Percentiles rank a stretch among this genome's conserved stretches.
Conservation (phyloP, 2,888 invertebrate genomes). For the Elegia similella region DNA sequence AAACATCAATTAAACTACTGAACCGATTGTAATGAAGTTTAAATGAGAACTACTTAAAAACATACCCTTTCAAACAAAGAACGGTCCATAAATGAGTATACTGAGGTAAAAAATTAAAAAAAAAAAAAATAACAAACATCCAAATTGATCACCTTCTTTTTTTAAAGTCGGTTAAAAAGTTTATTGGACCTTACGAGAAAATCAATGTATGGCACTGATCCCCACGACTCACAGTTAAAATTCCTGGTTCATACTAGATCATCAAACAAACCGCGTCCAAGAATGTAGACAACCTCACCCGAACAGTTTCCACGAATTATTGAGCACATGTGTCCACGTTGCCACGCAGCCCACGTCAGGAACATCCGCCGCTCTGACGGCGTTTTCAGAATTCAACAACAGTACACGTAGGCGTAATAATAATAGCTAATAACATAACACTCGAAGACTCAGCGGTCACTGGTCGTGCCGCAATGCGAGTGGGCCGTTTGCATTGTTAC, state of each 20-base stretch:
- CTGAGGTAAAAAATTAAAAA: too few species aligned
- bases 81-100: too few species aligned
- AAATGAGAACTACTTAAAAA: too few species aligned
- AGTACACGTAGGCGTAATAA: slow-evolving; percentile 21
- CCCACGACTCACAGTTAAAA: too few species aligned
- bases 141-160: too few species aligned
- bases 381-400: slow-evolving; percentile 4
- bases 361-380: slow-evolving; percentile 7
- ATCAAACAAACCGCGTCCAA: neutral
- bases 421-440: slow-evolving; percentile 40
- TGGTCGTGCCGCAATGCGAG: slow-evolving; percentile 28
- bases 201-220: too few species aligned
- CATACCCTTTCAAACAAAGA: too few species aligned
- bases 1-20: too few species aligned
- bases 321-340: slow-evolving; percentile 10
- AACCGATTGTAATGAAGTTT: too few species aligned
- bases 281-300: neutral
- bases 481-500: slow-evolving; percentile 29
- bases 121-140: too few species aligned
- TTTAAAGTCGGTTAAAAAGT: too few species aligned
- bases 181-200: too few species aligned
- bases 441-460: slow-evolving; percentile 30
- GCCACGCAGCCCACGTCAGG: slow-evolving; percentile 12
- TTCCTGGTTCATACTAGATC: neutral
- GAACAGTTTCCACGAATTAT: slow-evolving; percentile 13